Conservation (phyloP, 2,888 invertebrate species). For the Coleophora flavipennella region DNA sequence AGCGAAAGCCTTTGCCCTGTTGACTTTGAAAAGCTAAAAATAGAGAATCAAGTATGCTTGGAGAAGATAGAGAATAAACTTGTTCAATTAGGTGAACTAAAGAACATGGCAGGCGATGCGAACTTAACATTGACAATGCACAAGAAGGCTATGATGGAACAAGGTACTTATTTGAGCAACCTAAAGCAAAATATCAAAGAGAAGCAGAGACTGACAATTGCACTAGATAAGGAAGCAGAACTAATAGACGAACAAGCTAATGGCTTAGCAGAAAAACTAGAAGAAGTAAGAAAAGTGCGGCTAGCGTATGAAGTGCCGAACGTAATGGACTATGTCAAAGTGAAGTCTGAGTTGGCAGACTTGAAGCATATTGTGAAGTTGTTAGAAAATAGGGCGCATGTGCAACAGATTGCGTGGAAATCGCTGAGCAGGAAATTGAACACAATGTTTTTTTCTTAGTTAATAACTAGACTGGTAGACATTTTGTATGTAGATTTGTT, state of each 20-base stretch:
- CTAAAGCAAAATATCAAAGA: constrained; percentile 48
- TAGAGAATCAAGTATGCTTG: constrained; percentile 70
- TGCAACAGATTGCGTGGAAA: constrained; percentile 48
- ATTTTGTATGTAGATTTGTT: neutral
- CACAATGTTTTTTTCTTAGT: constrained; percentile 14
- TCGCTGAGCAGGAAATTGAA: constrained; percentile 42
- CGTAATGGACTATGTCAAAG: constrained; percentile 70
- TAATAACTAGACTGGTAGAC: neutral
- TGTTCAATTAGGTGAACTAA: constrained; percentile 64
- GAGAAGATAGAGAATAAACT: constrained; percentile 69
- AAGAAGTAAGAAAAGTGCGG: constrained; percentile 46
- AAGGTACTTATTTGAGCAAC: constrained; percentile 51
- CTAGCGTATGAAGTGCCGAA: constrained; percentile 67
- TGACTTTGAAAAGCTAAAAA: constrained; percentile 76
- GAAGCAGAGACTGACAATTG: constrained; percentile 46
- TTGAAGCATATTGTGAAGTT: constrained; percentile 50
- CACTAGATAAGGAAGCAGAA: constrained; percentile 50
- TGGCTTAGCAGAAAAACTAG: constrained; percentile 37
- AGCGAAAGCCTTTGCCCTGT: constrained; percentile 73
- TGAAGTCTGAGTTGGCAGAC: constrained; percentile 62
- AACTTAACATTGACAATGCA: constrained; percentile 69
- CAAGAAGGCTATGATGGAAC: constrained; percentile 69
- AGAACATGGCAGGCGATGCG: constrained; percentile 73
- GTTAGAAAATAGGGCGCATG: constrained; percentile 41
- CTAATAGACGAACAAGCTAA: constrained; percentile 49